Percentiles rank a stretch among this genome's conserved stretches.
These are phyloP conservation scores for Nettapus auritus DNA, from an alignment of 2,113 vertebrate genomes.

Conservation along the genomic window DNA sequence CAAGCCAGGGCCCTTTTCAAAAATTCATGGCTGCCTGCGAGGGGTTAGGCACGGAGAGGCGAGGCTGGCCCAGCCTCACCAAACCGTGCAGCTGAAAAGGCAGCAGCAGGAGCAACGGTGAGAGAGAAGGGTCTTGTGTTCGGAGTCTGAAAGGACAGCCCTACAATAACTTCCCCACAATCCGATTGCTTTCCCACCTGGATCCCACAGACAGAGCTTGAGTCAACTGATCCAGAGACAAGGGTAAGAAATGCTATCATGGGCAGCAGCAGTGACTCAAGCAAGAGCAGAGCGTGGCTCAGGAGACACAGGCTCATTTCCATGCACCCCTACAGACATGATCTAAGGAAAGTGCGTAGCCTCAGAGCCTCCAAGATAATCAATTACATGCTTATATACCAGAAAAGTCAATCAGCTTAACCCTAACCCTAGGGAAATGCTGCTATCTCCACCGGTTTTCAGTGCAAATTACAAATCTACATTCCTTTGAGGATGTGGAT, in stretches of 20 bases:
- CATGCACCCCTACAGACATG: neutral
- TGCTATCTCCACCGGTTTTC: constrained; percentile 33
- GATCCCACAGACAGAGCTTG: neutral
- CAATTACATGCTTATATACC: constrained; percentile 48
- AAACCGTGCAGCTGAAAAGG: neutral
- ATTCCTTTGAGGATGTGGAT: constrained; percentile 42
- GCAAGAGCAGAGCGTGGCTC: neutral
- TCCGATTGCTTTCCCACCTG: neutral
- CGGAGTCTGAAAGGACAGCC: neutral
- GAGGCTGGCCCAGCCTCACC: neutral
- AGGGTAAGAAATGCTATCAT: neutral
- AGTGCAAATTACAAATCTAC: constrained; percentile 33
- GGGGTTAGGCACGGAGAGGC: constrained; percentile 22
- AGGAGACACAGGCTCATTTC: neutral
- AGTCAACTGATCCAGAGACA: neutral
- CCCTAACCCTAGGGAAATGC: constrained; percentile 31
- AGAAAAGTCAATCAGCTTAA: constrained; percentile 63
- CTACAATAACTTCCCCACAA: neutral
- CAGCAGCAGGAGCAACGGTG: neutral
- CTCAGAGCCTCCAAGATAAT: constrained; percentile 24
- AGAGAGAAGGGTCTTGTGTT: neutral
- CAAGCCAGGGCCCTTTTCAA: constrained; percentile 22
- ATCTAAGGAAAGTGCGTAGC: constrained; percentile 10
- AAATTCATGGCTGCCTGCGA: constrained; percentile 14
- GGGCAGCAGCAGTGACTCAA: neutral